These are phyloP conservation scores for Sinelater perroti DNA, from an alignment of 2,888 invertebrate genomes.

Conservation along the genomic window DNA sequence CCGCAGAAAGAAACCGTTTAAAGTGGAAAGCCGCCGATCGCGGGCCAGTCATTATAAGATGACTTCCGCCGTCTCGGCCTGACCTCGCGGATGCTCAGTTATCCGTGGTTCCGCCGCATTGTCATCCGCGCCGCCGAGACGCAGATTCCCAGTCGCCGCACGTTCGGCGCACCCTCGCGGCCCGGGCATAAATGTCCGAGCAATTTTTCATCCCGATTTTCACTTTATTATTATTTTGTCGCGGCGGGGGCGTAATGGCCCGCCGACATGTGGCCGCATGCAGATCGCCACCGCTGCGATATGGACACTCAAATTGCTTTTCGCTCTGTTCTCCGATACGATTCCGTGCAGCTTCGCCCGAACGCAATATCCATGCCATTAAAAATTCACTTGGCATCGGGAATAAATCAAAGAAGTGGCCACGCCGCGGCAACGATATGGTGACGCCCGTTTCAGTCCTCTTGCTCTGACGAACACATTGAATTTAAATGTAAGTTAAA, in stretches of 20 bases:
- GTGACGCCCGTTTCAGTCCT: no score
- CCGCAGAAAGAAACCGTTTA: slow-evolving; percentile 50
- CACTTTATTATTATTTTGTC: slow-evolving; percentile 61
- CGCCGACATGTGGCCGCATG: slow-evolving; percentile 59
- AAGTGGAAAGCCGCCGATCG: slow-evolving; percentile 46
- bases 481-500: no score
- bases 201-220: slow-evolving; percentile 62
- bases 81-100: slow-evolving; percentile 58
- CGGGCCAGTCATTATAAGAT: slow-evolving; percentile 55
- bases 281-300: slow-evolving; percentile 55
- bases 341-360: slow-evolving; percentile 15
- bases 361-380: slow-evolving; percentile 23
- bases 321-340: slow-evolving; percentile 30
- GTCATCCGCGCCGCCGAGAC: slow-evolving; percentile 42
- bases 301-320: slow-evolving; percentile 51
- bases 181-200: slow-evolving; percentile 58
- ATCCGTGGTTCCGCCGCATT: slow-evolving; percentile 58
- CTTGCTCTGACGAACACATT: no score
- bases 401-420: no score
- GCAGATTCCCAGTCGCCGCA: slow-evolving; percentile 52
- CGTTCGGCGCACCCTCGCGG: slow-evolving; percentile 58
- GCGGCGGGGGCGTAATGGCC: slow-evolving; percentile 55
- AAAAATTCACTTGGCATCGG: no score
- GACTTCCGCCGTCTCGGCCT: slow-evolving; percentile 55
- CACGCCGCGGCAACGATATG: no score